Evolutionary conservation across 2,797 vertebrate genomes (phyloP), one percentile per base, ranked within the genome.

Genomic region (Gallinago solitaria): DNA sequence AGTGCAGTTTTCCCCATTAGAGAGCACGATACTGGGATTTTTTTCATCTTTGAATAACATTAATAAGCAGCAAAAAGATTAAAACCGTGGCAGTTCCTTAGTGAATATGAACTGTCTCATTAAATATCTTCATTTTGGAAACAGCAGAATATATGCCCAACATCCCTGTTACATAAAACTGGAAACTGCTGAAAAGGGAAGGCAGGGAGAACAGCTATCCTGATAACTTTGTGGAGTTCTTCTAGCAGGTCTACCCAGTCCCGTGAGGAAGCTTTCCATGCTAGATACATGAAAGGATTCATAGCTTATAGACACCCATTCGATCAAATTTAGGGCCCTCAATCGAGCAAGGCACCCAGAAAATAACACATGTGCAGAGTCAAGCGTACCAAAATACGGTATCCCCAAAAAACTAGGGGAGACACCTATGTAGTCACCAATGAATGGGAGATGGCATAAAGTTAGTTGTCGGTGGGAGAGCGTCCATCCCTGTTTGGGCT

Each of bases 101-200:
- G 45, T 73, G 57, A 90, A 67, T 50, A 50, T 59, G 65, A 89
- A 76, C 37, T 89, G 21, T 53, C 45, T 83, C 35, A 24, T 30
- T 80, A 78, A 92, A 78, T 41, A 54, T 51, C 89, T 91, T 78
- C 12, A 37, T 80, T 94, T 80, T 82, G 67, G 67, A 91, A 90
- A 39, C 8, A 65, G 57, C 37, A 83, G 50, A 64, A 47, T 90
- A 75, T 59, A 47, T 5, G 67, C 8, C 23, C 27, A 63, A 11
- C 4, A 6, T 43, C 15, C 35, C 10, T 94, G 90, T 69, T 35
- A 41, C 20, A 48, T 61, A 64, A 78, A 89, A 85, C 12, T 39
- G 28, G 45, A 69, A 90, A 68, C 11, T 65, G 53, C 32, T 65
- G 73, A 75, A 81, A 90, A 56, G 15, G 37, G n/a, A 92, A 77